phyloP scores from a whole-genome alignment of 1,140 invertebrate species.

The Hormaphis cornu region DNA sequence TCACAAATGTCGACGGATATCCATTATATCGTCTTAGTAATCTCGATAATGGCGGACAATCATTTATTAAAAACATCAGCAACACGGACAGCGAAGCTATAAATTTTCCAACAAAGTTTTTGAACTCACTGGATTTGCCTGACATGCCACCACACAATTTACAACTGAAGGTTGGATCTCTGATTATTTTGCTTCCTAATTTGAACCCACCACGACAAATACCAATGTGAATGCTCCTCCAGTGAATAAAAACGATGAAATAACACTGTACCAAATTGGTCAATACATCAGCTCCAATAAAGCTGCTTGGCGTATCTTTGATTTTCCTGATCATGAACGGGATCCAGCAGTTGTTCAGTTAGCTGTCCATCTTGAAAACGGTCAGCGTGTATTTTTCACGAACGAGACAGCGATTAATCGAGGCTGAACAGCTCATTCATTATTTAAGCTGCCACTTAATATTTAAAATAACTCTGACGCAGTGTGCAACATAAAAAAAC shows the following conservation, averaged over 20 bases:
- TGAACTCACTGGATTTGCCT: too few relatives aligned
- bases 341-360: conserved; percentile 38
- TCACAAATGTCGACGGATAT: neutral
- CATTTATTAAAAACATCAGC: neutral
- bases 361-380: too few relatives aligned
- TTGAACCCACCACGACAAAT: too few relatives aligned
- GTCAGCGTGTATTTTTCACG: too few relatives aligned
- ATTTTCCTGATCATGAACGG: conserved; percentile 41
- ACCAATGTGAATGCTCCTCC: conserved; percentile 41
- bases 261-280: conserved; percentile 39
- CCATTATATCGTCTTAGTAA: neutral
- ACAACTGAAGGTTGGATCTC: neutral
- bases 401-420: too few relatives aligned
- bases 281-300: conserved; percentile 40
- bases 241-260: conserved; percentile 41
- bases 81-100: neutral
- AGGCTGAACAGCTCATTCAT: too few relatives aligned
- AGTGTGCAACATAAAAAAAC: too few relatives aligned
- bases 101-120: neutral
- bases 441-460: too few relatives aligned
- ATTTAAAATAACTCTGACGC: too few relatives aligned
- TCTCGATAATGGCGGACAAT: neutral
- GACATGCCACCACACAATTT: too few relatives aligned
- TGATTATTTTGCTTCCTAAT: conserved; percentile 38
- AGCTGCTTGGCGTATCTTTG: conserved; percentile 43